A percentile compares a stretch with the other conserved stretches of the same genome.
Evolutionary conservation across 2,888 invertebrate genomes (phyloP).

Genomic region (Nomada lathburiana): DNA sequence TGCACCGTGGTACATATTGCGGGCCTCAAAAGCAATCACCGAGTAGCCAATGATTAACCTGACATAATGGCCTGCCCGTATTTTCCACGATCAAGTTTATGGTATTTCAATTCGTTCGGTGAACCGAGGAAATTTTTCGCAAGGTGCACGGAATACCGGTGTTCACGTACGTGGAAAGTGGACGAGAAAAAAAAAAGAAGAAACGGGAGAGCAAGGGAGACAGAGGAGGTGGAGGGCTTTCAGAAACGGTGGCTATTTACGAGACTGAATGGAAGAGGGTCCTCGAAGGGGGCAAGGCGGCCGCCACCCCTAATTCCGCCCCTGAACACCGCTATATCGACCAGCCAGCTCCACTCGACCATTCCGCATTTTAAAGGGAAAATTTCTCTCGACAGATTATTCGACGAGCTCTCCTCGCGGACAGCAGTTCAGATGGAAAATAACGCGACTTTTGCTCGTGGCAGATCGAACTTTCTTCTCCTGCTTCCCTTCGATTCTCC

Average conservation of each 20-base stretch:
- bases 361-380: slow-evolving; percentile 84
- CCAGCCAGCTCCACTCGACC: slow-evolving; percentile 73
- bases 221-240: slow-evolving; percentile 61
- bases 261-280: slow-evolving; percentile 78
- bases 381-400: slow-evolving; percentile 80
- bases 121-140: slow-evolving; percentile 51
- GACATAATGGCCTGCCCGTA: slow-evolving; percentile 23
- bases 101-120: slow-evolving; percentile 43
- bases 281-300: slow-evolving; percentile 59
- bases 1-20: background rate
- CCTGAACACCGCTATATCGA: slow-evolving; percentile 74
- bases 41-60: slow-evolving; percentile 29
- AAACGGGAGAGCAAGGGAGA: background rate
- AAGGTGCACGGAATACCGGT: slow-evolving; percentile 47
- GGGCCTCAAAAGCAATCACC: background rate
- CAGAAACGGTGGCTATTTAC: slow-evolving; percentile 76
- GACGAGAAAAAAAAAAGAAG: slow-evolving; percentile 4
- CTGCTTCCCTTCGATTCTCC: slow-evolving; percentile 26
- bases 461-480: slow-evolving; percentile 74
- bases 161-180: slow-evolving; percentile 41
- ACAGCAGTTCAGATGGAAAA: slow-evolving; percentile 83
- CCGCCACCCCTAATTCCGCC: slow-evolving; percentile 56
- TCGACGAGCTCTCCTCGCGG: slow-evolving; percentile 77
- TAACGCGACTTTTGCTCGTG: slow-evolving; percentile 83
- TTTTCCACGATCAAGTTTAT: slow-evolving; percentile 45